These are phyloP conservation scores for Cheiracanthium punctorium DNA, from an alignment of 2,888 invertebrate species.

Conservation along the genomic window DNA sequence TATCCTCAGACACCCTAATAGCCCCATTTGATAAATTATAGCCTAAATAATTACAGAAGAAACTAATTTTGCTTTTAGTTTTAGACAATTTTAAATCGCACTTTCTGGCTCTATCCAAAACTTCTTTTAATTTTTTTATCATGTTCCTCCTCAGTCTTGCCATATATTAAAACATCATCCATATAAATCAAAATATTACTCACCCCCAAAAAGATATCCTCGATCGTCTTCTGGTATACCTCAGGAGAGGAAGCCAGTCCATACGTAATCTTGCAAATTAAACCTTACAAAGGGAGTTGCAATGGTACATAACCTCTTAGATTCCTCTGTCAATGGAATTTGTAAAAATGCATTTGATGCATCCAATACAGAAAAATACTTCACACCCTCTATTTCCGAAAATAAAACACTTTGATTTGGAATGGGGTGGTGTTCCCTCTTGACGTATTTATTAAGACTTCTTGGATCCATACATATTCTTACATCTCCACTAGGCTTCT, in stretches of 20 bases:
- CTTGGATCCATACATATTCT: too few species aligned
- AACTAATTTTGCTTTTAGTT: too few species aligned
- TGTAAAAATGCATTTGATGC: background rate
- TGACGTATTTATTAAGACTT: too few species aligned
- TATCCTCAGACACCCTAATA: background rate
- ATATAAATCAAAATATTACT: slow-evolving; percentile 2
- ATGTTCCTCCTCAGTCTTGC: background rate
- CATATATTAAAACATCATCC: background rate
- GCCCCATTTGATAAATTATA: background rate
- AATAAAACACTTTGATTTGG: background rate
- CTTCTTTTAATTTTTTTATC: background rate
- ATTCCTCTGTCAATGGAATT: background rate
- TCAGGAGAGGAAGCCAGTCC: too few species aligned
- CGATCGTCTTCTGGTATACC: too few species aligned
- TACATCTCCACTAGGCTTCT: background rate
- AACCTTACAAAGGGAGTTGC: background rate
- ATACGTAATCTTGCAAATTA: background rate
- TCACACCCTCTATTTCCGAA: background rate
- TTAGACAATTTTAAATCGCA: too few species aligned
- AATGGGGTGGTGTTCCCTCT: background rate
- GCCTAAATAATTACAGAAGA: background rate
- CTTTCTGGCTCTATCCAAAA: too few species aligned
- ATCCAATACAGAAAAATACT: background rate
- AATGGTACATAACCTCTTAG: too few species aligned
- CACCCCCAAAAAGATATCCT: too few species aligned